Conservation (phyloP, 1,140 invertebrate species). For the Oedothorax gibbosus region DNA sequence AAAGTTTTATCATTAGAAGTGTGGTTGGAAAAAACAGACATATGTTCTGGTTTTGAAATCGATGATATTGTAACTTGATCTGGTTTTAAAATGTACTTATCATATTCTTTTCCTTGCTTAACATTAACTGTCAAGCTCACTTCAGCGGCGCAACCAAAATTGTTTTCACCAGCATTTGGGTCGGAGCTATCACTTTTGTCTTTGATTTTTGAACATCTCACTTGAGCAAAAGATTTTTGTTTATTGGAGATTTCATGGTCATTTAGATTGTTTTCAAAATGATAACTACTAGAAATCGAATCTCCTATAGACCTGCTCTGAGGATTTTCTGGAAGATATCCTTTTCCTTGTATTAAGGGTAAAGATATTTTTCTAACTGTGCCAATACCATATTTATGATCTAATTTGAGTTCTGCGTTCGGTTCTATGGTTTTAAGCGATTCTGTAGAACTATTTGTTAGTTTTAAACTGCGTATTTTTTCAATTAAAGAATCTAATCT, state of each 20-base stretch:
- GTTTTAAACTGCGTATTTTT: neutral
- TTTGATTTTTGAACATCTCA: constrained; percentile 31
- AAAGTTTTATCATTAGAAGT: neutral
- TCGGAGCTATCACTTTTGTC: neutral
- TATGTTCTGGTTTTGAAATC: constrained; percentile 19
- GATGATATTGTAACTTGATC: constrained; percentile 12
- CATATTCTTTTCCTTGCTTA: constrained; percentile 10
- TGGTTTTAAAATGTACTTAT: constrained; percentile 29
- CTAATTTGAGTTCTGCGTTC: neutral
- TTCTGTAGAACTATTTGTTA: too few relatives aligned
- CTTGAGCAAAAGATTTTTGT: neutral
- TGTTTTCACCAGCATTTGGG: neutral
- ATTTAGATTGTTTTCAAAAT: constrained; percentile 1
- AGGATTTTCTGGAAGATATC: neutral
- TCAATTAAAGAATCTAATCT: neutral
- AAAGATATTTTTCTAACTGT: constrained; percentile 10
- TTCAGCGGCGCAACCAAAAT: constrained; percentile 30
- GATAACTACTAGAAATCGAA: neutral
- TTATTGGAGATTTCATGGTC: neutral
- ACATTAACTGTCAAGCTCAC: constrained; percentile 35
- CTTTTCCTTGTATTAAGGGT: neutral
- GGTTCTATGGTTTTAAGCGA: neutral
- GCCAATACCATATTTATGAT: constrained; percentile 19
- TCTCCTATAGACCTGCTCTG: neutral
- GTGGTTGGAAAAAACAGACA: neutral